phyloP scores from a whole-genome alignment of 2,113 vertebrate species.

The Telmatochromis sp. region DNA sequence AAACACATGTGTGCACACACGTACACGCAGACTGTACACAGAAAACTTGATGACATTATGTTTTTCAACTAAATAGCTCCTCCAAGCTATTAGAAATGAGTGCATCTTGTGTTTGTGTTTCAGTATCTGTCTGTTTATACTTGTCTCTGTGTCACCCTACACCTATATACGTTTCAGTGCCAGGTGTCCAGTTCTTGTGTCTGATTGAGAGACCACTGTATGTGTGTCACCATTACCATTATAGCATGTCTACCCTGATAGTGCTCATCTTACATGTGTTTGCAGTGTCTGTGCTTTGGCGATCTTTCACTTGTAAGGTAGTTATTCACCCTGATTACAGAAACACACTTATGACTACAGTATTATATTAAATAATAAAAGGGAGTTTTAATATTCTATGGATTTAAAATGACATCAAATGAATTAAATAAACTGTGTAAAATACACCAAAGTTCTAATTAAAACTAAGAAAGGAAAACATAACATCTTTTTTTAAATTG shows the following conservation, averaged over 20 bases:
- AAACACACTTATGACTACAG: not conserved
- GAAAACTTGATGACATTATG: not conserved
- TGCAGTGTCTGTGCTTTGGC: not conserved
- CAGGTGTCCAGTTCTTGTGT: not conserved
- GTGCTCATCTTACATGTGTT: slow-evolving; percentile 5
- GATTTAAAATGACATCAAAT: not conserved
- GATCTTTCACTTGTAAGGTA: not conserved
- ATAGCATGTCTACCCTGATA: not conserved
- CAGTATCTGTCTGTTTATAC: not conserved
- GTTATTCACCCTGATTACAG: not conserved
- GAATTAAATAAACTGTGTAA: not conserved
- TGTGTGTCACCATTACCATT: not conserved
- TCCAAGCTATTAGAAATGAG: not conserved
- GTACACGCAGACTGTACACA: not conserved
- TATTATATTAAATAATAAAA: not conserved
- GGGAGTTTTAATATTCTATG: not conserved
- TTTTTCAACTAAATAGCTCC: not conserved
- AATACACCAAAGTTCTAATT: not conserved
- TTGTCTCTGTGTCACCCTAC: not conserved
- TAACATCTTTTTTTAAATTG: not conserved
- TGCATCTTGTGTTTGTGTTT: not conserved
- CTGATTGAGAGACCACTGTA: not conserved
- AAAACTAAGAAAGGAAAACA: not conserved
- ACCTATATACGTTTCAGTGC: not conserved
- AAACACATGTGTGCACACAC: slow-evolving; percentile 14